These are phyloP conservation scores for Eulemur albifrons DNA, from an alignment of 2,797 vertebrate genomes.

Conservation along the genomic window DNA sequence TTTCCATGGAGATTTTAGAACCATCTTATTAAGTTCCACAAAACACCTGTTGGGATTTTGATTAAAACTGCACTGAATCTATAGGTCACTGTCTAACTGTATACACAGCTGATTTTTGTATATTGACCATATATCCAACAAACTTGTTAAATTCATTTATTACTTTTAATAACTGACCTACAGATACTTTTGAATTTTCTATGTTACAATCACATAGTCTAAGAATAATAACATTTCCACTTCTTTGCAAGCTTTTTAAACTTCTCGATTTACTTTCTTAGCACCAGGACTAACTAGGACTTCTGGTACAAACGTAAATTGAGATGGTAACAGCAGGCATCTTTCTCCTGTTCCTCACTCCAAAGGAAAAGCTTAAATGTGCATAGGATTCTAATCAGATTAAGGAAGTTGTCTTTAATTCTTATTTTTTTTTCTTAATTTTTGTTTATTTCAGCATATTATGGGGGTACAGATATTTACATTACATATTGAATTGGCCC, in stretches of 20 bases:
- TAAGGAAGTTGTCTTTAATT: not conserved
- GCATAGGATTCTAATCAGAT: not conserved
- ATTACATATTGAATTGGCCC: too few relatives aligned
- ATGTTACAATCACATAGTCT: too few relatives aligned
- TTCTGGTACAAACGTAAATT: fast-evolving
- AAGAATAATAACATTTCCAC: not conserved
- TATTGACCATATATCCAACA: not conserved
- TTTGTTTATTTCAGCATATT: too few relatives aligned
- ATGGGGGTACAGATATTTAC: too few relatives aligned
- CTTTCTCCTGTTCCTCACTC: not conserved
- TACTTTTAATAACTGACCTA: not conserved
- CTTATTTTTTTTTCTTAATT: not conserved
- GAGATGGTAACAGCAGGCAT: too few relatives aligned
- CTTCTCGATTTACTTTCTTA: too few relatives aligned
- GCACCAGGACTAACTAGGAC: not conserved
- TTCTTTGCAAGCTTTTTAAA: not conserved
- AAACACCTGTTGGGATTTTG: not conserved
- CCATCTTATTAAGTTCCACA: not conserved
- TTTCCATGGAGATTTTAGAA: not conserved
- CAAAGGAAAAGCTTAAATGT: not conserved
- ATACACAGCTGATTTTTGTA: not conserved
- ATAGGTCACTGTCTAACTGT: not conserved
- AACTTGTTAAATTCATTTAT: not conserved
- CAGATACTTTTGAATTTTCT: not conserved
- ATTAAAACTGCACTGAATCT: not conserved